Base-by-base conservation (phyloP, 2,113 vertebrate species). In the Psilopsiagon aurifrons region DNA sequence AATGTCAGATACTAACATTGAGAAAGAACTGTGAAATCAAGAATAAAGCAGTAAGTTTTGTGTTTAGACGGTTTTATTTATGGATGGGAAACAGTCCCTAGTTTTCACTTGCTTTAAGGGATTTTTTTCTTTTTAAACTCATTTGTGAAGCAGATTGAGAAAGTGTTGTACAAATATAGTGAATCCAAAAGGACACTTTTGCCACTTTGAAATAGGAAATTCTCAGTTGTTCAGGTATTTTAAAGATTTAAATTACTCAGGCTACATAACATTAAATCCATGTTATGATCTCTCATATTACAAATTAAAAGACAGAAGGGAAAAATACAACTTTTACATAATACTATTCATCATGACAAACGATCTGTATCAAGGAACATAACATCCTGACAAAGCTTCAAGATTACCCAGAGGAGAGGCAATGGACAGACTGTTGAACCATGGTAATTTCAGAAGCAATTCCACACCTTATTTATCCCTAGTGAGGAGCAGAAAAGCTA, bases 341-440 rank as follows among this genome's bases (percentile, higher is more conserved):
- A 92, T 85, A 73, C 39, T 88, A 81, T 83, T 94, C 80, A 90
- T 88, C 39, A 59, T 81, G 67, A 95, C 87, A 97, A 97, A 92
- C 91, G 89, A 92, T 95, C 77, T 93, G 92, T 88, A 81, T 95
- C 84, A 83, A 88, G 88, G 95, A 88, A 88, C 82, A 79, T 91
- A 96, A 92, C 81, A 92, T 79, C 47, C 75, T 96, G 94, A 94
- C 87, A 94, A 77, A 88, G 88, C 86, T 78, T 94, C 66, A 95
- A 51, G 84, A 96, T 94, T 95, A 91, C 90, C 77, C 95, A 78
- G 77, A 96, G 88, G 94, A 97, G 63, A 97, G 57, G 83, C 86
- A 77, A 37, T 62, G 84, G 87, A 77, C 77, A 90, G 91, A 27
- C 87, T 91, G 54, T 75, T 2, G 23, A 88, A 74, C 54, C 55